Base-by-base conservation (phyloP, 2,888 invertebrate genomes). In the Ichneumoninae sp. region DNA sequence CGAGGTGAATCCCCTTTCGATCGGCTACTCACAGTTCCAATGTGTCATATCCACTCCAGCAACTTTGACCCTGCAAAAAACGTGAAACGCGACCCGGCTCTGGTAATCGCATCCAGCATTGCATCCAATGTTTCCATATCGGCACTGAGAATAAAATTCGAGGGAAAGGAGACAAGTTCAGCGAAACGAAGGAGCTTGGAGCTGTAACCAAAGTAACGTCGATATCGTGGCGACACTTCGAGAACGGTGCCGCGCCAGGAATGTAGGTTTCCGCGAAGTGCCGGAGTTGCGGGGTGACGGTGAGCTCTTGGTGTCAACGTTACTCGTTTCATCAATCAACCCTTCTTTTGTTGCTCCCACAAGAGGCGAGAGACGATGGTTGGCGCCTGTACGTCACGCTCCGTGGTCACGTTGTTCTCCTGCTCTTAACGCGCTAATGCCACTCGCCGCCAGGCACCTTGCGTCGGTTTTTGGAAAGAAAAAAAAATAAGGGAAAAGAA, bases 271-370 rank as follows among this genome's bases (percentile, higher is more conserved):
- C 22, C 40, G 47, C 26, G 47, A 75, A 16, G 63, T n/a, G 19
- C 47, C 73, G 68, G 73, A 82, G 70, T 47, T 54, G 60, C 77
- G 47, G 50, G 50, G 40, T 6, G 52, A 36, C 8, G 8, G 60
- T n/a, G 47, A 47, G 47, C 66, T 30, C 19, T 89, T 86, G 87
- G 89, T 90, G 92, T 92, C 92, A 91, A 91, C 91, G 91, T 91
- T 89, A 90, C 91, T 89, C 88, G 89, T 88, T 90, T 91, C 92
- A 92, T 92, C 92, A 92, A 92, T 92, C 92, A 92, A 92, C 87
- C 88, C 88, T 89, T 85, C 88, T 86, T 91, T 92, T 91, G 92
- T 91, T 90, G 90, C 86, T 89, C 78, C 73, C 80, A 83, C 83
- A 73, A 76, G 66, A 69, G 70, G 63, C 71, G 65, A 65, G 68